Evolutionary conservation across 2,888 invertebrate genomes (phyloP).

Genomic region (Microctonus aethiopoides): DNA sequence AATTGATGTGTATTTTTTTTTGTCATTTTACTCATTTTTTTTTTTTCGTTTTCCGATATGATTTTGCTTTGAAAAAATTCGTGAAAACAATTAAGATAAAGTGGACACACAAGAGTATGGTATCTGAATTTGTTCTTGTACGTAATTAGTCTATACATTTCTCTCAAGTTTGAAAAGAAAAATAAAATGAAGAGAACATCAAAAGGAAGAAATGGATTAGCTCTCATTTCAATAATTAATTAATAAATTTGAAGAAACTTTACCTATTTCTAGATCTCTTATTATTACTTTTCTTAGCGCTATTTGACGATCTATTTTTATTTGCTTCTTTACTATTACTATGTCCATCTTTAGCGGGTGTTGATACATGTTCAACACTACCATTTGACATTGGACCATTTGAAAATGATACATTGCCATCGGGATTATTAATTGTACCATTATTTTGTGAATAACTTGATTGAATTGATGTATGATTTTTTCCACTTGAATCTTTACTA

Average conservation of each 20-base stretch:
- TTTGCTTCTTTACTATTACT: conserved; percentile 66
- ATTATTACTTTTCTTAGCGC: conserved; percentile 81
- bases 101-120: not conserved
- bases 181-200: conserved; percentile 1
- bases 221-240: conserved; percentile 7
- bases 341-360: conserved; percentile 64
- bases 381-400: conserved; percentile 65
- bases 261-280: conserved; percentile 88
- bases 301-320: conserved; percentile 66
- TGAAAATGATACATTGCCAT: conserved; percentile 56
- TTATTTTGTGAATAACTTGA: conserved; percentile 62
- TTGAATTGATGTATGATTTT: conserved; percentile 61
- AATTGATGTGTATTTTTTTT: too few species aligned
- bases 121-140: conserved; percentile 29
- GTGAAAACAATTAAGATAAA: conserved; percentile 21
- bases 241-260: conserved; percentile 48
- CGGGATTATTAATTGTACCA: conserved; percentile 57
- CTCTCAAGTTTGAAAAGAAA: not conserved
- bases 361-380: conserved; percentile 78
- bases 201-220: conserved; percentile 31
- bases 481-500: conserved; percentile 63
- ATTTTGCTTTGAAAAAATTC: conserved; percentile 14
- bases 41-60: too few species aligned
- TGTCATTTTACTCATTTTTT: not conserved
- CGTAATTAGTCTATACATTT: conserved; percentile 20